Evolutionary conservation across 2,888 invertebrate genomes (phyloP), one percentile per base, ranked within the genome.

Genomic region (Oegoconia quadripuncta): DNA sequence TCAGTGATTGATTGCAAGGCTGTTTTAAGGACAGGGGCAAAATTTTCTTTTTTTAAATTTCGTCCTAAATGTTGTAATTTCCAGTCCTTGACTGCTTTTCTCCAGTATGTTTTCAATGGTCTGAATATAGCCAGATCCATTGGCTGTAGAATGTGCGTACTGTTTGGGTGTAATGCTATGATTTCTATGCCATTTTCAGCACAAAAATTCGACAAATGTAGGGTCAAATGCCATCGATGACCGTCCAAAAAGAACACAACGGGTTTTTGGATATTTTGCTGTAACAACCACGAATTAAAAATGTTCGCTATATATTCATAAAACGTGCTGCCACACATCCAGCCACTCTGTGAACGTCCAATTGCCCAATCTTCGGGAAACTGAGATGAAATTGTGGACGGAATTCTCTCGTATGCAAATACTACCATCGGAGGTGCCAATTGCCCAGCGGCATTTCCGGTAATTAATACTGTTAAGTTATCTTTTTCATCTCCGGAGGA

Each of bases 161-260:
- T 29, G 33, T 55, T 51, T 35, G 52, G 48, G 43, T 50, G 16
- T 27, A 54, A 35, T n/a, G 52, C 42, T 31, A 55, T 46, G 16
- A 55, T 32, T 43, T 50, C 47, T 34, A 56, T 59, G 16, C 45
- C 43, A 42, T 52, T 55, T 38, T 49, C 39, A 14, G 31, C 16
- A 39, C 58, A 61, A 50, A 55, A 59, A 37, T 52, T 40, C 18
- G 47, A 49, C 29, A 57, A 44, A 46, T 51, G 47, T 28, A 52
- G 36, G 29, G 56, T 55, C 33, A 54, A 26, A 34, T 58, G 56
- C 12, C 53, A 56, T 15, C 38, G 32, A 45, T 58, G 60, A 15
- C 58, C 59, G 44, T 64, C 59, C 30, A 65, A 34, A 37, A 57
- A 62, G n/a, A n/a, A n/a, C n/a, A n/a, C n/a, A n/a, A n/a, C n/a